Evolutionary conservation across 2,113 vertebrate genomes (phyloP), one percentile per base, ranked within the genome.

Genomic region (Ascaphus truei): DNA sequence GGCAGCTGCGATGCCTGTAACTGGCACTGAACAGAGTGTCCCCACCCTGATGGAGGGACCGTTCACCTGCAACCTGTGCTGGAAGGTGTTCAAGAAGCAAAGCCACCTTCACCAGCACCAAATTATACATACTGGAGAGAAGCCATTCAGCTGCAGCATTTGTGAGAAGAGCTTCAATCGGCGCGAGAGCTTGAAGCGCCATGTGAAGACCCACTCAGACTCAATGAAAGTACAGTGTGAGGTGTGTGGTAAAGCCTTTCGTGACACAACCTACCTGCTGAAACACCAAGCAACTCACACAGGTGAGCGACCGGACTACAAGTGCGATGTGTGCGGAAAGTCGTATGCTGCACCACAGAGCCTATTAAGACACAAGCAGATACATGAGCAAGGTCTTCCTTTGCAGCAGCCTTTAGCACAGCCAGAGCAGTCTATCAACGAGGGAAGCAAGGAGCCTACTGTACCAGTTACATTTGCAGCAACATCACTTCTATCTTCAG

Each of bases 51-150:
- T 80, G 0, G 87, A 87, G 0, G 86, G 85, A 3, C 87, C 87
- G 0, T 87, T 89, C 3, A 72, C 81, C 2, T 97, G 95, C 76
- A 84, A 93, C 1, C 85, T 96, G 4, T 98, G 95, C 83, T 95
- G 93, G 84, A 98, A 98, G 75, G 89, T 86, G 29, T 97, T 97
- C 84, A 96, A 96, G 82, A 96, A 96, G 79, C 94, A 93, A 20
- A 94, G 94, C 25, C 94, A 96, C 76, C 92, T 98, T n/a, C 92
- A 96, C 72, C 94, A 97, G 80, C 95, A 98, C 77, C 93, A 94
- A 65, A 95, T 95, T 77, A 91, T 96, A 81, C 95, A 98, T 83
- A 96, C 95, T 0, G 92, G 94, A 2, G 93, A 95, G 71, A 91
- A 92, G 71, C 95, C 95, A 56, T 97, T 94, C 80, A 92, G 86